Evolutionary conservation across 2,113 vertebrate species (phyloP), one percentile per base, ranked within the genome.

Genomic region (Oncorhynchus kisutch): DNA sequence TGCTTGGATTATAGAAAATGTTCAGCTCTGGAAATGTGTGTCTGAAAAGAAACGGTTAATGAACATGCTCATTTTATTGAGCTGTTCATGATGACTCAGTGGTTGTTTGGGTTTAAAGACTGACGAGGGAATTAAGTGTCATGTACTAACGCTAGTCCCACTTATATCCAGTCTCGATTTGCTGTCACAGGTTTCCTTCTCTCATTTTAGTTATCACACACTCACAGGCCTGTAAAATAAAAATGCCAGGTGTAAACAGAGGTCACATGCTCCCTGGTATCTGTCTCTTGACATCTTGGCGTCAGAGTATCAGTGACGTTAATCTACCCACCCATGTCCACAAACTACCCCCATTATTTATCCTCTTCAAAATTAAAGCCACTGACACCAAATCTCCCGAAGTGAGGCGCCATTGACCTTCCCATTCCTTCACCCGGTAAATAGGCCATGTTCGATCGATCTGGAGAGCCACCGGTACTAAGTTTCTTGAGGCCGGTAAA

Each of bases 291-390:
- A n/a, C 64, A 11, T 9, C 39, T 45, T 11, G 9, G 9, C 27
- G 9, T 25, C 66, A 29, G 60, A 27, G 72, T 78, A 78, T 82
- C 72, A 1, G 67, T 59, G 77, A 72, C 81, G 73, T 86, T 79
- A 8, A 85, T 90, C 85, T 51, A 64, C 71, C 66, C 72, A 18
- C 48, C 60, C 75, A 69, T 82, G 84, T 86, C 75, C 85, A 80
- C 85, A 84, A 86, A 79, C 74, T 59, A 78, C 72, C 57, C 54
- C 79, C 70, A 79, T 86, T 85, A 85, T 88, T 91, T 87, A 86
- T 81, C 78, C 78, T 73, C 78, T 78, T 88, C 34, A 81, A 83
- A 88, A 88, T 90, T 74, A 88, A 88, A 85, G 80, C 80, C 60
- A 29, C 76, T 70, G 84, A 87, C 84, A 80, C 54, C 8, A 86